Evolutionary conservation across 2,113 vertebrate genomes (phyloP).

Genomic region (Micronycteris hirsuta): DNA sequence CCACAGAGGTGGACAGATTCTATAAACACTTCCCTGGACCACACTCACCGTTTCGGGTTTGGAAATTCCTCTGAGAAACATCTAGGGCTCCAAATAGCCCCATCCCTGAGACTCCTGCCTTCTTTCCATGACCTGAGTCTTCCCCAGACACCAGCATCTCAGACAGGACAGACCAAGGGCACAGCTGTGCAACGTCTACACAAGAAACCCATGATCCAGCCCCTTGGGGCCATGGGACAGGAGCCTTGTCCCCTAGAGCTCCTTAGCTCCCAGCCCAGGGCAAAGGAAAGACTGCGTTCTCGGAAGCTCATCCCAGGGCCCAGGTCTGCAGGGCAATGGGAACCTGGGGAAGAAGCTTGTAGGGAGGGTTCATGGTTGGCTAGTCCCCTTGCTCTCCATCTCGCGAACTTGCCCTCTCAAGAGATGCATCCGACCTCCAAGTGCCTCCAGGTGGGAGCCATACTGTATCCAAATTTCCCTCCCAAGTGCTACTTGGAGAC

Average conservation of each 20-base stretch:
- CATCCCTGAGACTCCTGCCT: background rate
- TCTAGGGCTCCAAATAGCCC: background rate
- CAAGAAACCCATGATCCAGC: background rate
- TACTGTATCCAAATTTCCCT: background rate
- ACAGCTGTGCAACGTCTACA: background rate
- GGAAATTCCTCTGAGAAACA: background rate
- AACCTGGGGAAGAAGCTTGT: no score
- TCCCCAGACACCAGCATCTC: background rate
- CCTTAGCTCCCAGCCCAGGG: no score
- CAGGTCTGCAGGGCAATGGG: no score
- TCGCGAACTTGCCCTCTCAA: background rate
- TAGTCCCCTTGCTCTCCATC: background rate
- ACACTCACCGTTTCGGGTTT: background rate
- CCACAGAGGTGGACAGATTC: background rate
- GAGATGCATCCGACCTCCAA: background rate
- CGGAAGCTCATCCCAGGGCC: no score
- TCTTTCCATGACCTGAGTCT: background rate
- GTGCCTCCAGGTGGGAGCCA: no score
- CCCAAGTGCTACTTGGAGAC: background rate
- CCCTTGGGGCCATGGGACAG: no score
- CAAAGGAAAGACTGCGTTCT: no score
- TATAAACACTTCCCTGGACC: background rate
- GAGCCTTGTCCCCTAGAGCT: no score
- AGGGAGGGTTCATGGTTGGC: background rate
- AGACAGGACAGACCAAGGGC: background rate